A percentile compares a stretch with the other conserved stretches of the same genome.
phyloP scores from a whole-genome alignment of 2,797 vertebrate species.

The Karalla daura region DNA sequence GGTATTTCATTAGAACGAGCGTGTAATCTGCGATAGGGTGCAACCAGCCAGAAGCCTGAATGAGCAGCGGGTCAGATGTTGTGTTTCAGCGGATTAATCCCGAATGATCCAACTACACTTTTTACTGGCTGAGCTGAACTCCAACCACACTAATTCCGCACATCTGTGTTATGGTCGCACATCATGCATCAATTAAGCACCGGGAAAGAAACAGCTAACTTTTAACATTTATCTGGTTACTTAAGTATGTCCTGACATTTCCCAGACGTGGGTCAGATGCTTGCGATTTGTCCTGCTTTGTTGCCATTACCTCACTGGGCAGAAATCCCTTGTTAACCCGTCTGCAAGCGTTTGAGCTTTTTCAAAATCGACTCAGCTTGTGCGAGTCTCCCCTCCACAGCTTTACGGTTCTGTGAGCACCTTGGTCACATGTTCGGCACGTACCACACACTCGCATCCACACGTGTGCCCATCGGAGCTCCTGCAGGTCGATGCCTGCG shows the following conservation, averaged over 20 bases:
- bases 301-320: neutral
- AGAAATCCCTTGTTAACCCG: neutral
- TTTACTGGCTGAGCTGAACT: neutral
- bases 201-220: neutral
- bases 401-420: neutral
- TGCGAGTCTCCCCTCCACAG: neutral
- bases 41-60: neutral
- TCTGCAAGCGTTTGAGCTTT: neutral
- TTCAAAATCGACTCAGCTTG: slow-evolving; percentile 19
- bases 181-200: neutral
- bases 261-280: neutral
- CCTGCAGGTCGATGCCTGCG: neutral
- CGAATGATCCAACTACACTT: neutral
- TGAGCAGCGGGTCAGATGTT: neutral
- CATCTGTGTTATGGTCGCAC: neutral
- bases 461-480: neutral
- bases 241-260: neutral
- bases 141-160: neutral
- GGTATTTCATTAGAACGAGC: neutral
- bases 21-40: slow-evolving; percentile 3
- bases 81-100: neutral
- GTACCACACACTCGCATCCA: neutral
- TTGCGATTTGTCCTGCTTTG: neutral
- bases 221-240: neutral
- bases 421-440: neutral